Evolutionary conservation across 1,140 invertebrate species (phyloP).

Genomic region (Diabrotica virgifera): DNA sequence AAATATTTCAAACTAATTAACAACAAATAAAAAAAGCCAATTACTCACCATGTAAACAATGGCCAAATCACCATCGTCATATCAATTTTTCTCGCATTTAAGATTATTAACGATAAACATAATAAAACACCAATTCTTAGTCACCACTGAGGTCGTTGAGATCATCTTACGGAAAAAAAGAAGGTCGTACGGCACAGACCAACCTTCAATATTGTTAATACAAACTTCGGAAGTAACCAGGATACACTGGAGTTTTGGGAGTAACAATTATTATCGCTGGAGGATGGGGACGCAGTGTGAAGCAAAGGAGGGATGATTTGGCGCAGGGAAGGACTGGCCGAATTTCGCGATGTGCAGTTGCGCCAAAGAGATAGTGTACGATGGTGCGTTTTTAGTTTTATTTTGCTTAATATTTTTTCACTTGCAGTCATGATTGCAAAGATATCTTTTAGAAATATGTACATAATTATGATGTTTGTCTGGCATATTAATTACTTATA

Average conservation of each 20-base stretch:
- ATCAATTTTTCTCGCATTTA: background rate
- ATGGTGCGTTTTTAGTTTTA: no score
- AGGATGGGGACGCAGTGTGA: background rate
- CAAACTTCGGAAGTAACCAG: no score
- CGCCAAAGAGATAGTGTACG: no score
- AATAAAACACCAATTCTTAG: background rate
- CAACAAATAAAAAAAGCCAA: background rate
- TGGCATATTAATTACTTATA: no score
- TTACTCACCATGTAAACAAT: background rate
- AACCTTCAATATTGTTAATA: background rate
- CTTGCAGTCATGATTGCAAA: no score
- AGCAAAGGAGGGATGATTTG: background rate
- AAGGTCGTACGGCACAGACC: background rate
- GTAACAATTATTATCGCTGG: background rate
- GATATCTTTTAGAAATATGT: no score
- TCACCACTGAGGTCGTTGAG: background rate
- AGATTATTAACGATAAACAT: background rate
- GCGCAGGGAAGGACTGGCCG: background rate
- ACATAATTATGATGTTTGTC: no score
- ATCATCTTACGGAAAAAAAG: background rate
- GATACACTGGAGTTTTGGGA: background rate
- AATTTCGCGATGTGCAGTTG: no score
- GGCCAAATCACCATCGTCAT: background rate
- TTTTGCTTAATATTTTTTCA: no score
- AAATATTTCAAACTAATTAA: background rate